Base-by-base conservation (phyloP, 2,113 vertebrate genomes). In the Cyanocitta stelleri region DNA sequence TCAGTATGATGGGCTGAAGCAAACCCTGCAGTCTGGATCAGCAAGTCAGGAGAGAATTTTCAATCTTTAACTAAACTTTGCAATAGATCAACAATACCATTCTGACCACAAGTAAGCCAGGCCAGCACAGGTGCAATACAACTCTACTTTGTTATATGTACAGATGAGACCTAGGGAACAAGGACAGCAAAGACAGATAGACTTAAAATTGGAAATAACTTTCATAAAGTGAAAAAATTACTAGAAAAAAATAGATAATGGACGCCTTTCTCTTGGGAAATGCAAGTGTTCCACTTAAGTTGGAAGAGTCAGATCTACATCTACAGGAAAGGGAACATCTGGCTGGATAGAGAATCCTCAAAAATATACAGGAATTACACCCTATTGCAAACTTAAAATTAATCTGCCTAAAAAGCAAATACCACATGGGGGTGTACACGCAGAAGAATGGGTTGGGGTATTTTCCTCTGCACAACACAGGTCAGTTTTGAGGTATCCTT, bases 211-310 rank as follows among this genome's bases (percentile, higher is more conserved):
- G 5, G 24, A 92, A 79, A 41, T 23, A 43, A 78, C 67, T 67
- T 59, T 41, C 13, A 43, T 46, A 7, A 55, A 67, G 18, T 51
- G 16, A 67, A 49, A n/a, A 87, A 85, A 62, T 18, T 0, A 10
- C 17, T n/a, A 26, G 33, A 10, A 89, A 76, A 75, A 75, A 56
- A 81, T 16, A 48, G 12, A 15, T 10, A 55, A 43, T 7, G 17
- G 63, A 52, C 4, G 23, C 12, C 3, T 7, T 62, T 62, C 44
- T 64, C 14, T 43, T 52, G 37, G 21, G 33, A 83, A 76, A 68
- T 24, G 17, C 0, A 1, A 82, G 9, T 2, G 1, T 13, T 74
- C 21, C 19, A 9, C 7, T 74, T 73, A 7, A 0, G 2, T 32
- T 56, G n/a, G 23, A 78, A 91, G 19, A 73, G 21, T 76, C 39